Base-by-base conservation (phyloP, 2,888 invertebrate genomes). In the Oegoconia quadripuncta region DNA sequence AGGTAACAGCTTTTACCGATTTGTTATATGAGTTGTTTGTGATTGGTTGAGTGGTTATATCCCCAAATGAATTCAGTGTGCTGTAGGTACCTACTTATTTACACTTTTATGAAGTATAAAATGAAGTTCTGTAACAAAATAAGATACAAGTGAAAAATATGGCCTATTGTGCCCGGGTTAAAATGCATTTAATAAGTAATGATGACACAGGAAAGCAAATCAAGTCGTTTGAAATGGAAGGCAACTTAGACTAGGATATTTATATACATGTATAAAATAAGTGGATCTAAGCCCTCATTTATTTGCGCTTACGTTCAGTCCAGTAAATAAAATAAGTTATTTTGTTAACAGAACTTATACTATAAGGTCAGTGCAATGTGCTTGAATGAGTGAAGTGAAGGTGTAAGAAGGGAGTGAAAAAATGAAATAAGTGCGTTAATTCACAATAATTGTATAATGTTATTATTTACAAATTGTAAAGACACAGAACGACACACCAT, bases 341-440 rank as follows among this genome's bases (percentile, higher is more conserved):
- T 11, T 14, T 26, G 8, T 15, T 6, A 30, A 18, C 39, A 39
- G 35, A 35, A 35, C 25, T 34, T 30, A n/a, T 13, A 13, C n/a
- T 16, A 17, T 17, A 11, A 25, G n/a, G 17, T 9, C 22, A 32
- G 36, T 41, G 33, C 40, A 31, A 28, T 22, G 60, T 58, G 55
- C 57, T 57, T 38, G 35, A 59, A 73, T 72, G 71, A 71, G 64
- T 63, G 60, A 62, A 55, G 70, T 74, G 72, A 67, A 71, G 75
- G 67, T 75, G 67, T 74, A 73, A 72, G 52, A 62, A 73, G 75
- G 78, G 78, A 70, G 72, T 74, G 62, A 69, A 64, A 73, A 72
- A 87, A 86, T 84, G 79, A 84, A 84, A 83, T 79, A 74, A 84
- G 80, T 81, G 84, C 75, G 74, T 78, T 79, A 80, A 81, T 80